Percentiles rank a stretch among this genome's conserved stretches.
These are phyloP conservation scores for Ormyrus thymus DNA, from an alignment of 2,888 invertebrate species.

Conservation along the genomic window DNA sequence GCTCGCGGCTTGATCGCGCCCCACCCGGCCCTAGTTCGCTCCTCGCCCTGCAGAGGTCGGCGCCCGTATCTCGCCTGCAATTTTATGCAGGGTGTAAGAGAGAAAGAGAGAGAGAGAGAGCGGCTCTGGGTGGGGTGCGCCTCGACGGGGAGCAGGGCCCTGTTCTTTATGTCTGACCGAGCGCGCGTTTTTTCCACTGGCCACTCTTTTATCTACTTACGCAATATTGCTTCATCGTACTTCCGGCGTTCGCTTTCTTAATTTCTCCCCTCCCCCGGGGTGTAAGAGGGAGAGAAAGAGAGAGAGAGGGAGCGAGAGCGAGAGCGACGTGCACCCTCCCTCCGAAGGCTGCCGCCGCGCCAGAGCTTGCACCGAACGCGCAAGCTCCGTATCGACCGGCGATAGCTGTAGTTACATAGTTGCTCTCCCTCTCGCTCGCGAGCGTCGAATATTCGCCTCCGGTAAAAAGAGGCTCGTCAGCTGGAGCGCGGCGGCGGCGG, in stretches of 20 bases:
- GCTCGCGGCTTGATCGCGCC: background rate
- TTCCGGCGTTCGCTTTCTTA: conserved; percentile 24
- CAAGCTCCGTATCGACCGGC: conserved; percentile 69
- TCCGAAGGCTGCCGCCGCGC: background rate
- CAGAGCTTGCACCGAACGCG: conserved; percentile 59
- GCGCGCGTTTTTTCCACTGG: conserved; percentile 1
- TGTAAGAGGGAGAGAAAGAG: too few species aligned
- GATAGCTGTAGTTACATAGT: conserved; percentile 28
- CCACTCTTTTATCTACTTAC: conserved; percentile 4
- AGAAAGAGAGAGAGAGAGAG: background rate
- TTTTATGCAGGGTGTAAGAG: background rate
- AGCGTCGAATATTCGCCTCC: conserved; percentile 35
- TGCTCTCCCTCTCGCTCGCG: background rate
- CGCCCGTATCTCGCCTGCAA: background rate
- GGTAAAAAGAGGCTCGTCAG: conserved; percentile 36
- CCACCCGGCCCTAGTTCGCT: conserved; percentile 29
- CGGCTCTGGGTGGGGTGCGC: background rate
- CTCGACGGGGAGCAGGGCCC: background rate
- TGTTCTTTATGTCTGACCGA: background rate
- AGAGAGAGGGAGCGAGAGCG: too few species aligned
- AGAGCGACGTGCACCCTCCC: background rate
- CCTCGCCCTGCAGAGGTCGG: conserved; percentile 51
- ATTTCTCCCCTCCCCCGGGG: background rate
- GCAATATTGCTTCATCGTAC: background rate
- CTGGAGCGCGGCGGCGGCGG: conserved; percentile 23